phyloP scores from a whole-genome alignment of 2,113 vertebrate genomes.

The Castor canadensis region DNA sequence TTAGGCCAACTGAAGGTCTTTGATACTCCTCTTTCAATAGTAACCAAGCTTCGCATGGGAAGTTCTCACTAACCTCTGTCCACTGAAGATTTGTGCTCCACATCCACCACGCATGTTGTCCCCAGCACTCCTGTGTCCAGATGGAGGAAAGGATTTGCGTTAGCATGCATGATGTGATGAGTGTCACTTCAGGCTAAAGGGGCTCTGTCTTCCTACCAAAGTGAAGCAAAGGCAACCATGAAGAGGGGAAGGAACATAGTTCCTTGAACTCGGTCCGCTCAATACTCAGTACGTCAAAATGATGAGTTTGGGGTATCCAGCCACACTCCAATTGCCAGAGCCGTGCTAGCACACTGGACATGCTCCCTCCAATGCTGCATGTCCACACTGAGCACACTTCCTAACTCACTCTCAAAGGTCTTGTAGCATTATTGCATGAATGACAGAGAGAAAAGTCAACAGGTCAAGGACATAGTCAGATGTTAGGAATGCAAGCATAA shows the following conservation, averaged over 20 bases:
- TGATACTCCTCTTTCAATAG: fast-evolving
- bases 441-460: not conserved
- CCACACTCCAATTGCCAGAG: not conserved
- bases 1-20: fast-evolving
- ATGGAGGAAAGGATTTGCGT: not conserved
- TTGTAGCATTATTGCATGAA: not conserved
- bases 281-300: not conserved
- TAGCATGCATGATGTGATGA: not conserved
- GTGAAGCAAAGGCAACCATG: not conserved
- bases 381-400: not conserved
- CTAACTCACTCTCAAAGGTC: not conserved
- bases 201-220: not conserved
- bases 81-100: not conserved
- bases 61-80: not conserved
- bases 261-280: not conserved
- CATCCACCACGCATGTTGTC: not conserved
- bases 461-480: not conserved
- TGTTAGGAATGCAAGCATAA: not conserved
- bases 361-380: no score
- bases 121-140: not conserved
- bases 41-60: not conserved
- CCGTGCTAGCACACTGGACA: not conserved
- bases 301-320: not conserved
- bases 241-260: not conserved
- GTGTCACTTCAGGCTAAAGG: not conserved